Conservation (phyloP, 2,797 vertebrate genomes). For the Vultur gryphus region DNA sequence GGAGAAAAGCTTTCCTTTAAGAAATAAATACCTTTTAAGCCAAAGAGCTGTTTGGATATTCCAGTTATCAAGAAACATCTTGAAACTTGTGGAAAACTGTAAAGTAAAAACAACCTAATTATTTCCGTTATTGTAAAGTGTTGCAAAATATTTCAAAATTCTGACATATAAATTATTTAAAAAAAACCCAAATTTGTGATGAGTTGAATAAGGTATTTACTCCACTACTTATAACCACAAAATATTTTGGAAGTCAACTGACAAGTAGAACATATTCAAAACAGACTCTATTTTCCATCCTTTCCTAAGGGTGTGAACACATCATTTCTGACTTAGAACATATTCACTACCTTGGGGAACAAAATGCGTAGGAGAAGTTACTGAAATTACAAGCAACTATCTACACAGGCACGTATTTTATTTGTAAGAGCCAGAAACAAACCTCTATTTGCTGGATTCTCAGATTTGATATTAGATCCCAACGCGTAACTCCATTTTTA, state of each 20-base stretch:
- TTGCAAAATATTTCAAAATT: background rate
- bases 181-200: background rate
- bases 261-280: background rate
- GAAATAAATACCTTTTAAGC: constrained; percentile 89
- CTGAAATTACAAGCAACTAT: background rate
- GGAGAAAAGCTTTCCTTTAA: background rate
- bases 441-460: constrained; percentile 97
- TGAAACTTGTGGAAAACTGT: constrained; percentile 97
- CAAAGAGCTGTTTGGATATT: constrained; percentile 98
- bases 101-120: constrained; percentile 50
- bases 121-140: background rate
- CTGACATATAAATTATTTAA: background rate
- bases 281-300: background rate
- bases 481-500: constrained; percentile 85
- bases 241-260: background rate
- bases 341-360: background rate
- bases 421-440: constrained; percentile 24
- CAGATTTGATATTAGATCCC: constrained; percentile 95
- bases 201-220: background rate
- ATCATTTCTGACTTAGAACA: background rate
- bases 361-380: background rate
- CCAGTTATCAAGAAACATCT: constrained; percentile 99
- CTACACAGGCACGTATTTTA: background rate
- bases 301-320: background rate
- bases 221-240: background rate